Evolutionary conservation across 2,113 vertebrate species (phyloP).

Genomic region (Neodon shergylaensis): DNA sequence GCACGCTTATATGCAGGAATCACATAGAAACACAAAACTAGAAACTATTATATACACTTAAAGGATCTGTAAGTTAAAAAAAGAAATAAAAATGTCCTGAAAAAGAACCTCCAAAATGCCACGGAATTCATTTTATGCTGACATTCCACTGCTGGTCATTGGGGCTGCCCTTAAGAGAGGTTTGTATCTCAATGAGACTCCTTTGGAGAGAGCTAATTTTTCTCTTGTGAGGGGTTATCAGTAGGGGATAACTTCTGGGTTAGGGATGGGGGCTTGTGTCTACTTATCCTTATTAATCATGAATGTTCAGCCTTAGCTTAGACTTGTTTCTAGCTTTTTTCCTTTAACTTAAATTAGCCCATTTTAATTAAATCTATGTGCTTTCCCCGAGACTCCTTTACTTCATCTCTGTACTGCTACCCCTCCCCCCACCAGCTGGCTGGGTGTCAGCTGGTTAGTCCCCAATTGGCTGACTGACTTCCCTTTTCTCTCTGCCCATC

Average conservation of each 20-base stretch:
- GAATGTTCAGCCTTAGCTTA: too few relatives aligned
- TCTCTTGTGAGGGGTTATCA: neutral
- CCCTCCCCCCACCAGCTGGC: too few relatives aligned
- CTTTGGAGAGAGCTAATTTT: neutral
- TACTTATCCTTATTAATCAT: neutral
- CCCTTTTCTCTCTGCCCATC: too few relatives aligned
- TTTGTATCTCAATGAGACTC: neutral
- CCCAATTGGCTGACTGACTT: too few relatives aligned
- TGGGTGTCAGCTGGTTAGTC: too few relatives aligned
- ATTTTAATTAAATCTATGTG: too few relatives aligned
- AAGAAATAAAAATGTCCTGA: neutral
- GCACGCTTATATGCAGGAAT: neutral
- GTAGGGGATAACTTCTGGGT: neutral
- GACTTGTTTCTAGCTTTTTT: too few relatives aligned
- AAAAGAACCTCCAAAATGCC: neutral
- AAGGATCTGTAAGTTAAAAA: neutral
- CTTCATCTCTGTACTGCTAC: too few relatives aligned
- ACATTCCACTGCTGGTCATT: neutral
- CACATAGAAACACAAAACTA: neutral
- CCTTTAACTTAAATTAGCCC: too few relatives aligned
- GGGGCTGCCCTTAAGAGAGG: neutral
- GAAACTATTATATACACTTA: neutral
- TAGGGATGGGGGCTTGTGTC: neutral
- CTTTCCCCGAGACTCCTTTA: too few relatives aligned
- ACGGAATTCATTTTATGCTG: neutral